Percentiles rank a stretch among this genome's conserved stretches.
phyloP scores from a whole-genome alignment of 1,140 invertebrate species.

The Drosophila orosa region DNA sequence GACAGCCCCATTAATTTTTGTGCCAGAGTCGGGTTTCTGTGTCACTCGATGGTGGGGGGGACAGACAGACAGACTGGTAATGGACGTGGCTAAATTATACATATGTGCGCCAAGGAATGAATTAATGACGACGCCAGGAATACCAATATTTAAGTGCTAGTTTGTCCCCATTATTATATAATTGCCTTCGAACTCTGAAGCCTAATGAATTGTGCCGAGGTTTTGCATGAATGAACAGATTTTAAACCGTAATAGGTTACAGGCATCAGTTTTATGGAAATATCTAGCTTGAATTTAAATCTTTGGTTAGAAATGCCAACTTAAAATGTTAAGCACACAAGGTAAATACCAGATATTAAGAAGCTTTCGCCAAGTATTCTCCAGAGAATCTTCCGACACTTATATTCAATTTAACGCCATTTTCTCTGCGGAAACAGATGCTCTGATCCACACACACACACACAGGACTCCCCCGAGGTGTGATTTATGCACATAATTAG shows the following conservation, averaged over 20 bases:
- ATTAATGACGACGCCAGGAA: conserved; percentile 31
- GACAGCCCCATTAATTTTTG: conserved; percentile 60
- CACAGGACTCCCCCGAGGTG: conserved; percentile 1
- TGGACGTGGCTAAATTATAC: conserved; percentile 37
- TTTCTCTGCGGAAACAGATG: conserved; percentile 4
- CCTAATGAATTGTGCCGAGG: conserved; percentile 7
- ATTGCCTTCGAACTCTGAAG: conserved; percentile 20
- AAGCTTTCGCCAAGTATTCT: no score
- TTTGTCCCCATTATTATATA: conserved; percentile 38
- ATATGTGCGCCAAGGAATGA: conserved; percentile 23
- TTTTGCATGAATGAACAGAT: neutral
- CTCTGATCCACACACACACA: neutral
- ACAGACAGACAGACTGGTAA: conserved; percentile 26
- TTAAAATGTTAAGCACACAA: neutral
- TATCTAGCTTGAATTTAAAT: neutral
- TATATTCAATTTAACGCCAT: conserved; percentile 22
- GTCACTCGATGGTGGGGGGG: conserved; percentile 33
- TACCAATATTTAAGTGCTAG: conserved; percentile 35
- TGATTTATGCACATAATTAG: conserved; percentile 48
- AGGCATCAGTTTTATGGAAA: neutral
- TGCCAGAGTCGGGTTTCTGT: conserved; percentile 48
- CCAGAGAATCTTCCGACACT: neutral
- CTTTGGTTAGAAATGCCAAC: neutral
- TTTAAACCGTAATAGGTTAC: neutral
- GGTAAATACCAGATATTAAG: no score